Percentiles rank a stretch among this genome's conserved stretches.
phyloP scores from a whole-genome alignment of 2,113 vertebrate species.

The Myotis brandtii region DNA sequence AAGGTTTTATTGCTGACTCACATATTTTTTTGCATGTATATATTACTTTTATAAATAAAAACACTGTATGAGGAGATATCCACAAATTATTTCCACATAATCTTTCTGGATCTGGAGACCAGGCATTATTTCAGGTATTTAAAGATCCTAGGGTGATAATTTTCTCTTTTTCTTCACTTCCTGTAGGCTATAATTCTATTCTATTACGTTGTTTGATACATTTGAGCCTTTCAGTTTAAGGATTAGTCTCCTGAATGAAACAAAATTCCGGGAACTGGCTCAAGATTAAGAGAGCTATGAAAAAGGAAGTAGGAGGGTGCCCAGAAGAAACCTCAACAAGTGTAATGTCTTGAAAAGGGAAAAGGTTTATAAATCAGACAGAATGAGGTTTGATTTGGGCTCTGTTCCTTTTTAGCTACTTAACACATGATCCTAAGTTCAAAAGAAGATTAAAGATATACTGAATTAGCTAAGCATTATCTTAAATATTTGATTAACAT shows the following conservation, averaged over 20 bases:
- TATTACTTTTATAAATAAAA: conserved; percentile 46
- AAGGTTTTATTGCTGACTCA: not conserved
- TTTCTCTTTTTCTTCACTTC: conserved; percentile 36
- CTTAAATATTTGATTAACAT: conserved; percentile 11
- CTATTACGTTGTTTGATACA: conserved; percentile 10
- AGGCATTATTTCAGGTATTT: conserved; percentile 25
- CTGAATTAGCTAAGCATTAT: not conserved
- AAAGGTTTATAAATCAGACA: not conserved
- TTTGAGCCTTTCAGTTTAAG: not conserved
- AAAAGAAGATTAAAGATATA: conserved; percentile 33
- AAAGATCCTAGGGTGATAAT: not conserved
- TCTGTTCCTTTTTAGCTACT: not conserved
- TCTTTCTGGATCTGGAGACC: not conserved
- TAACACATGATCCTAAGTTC: not conserved
- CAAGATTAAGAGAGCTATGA: not conserved
- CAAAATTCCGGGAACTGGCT: conserved; percentile 1
- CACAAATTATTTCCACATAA: not conserved
- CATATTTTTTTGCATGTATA: not conserved
- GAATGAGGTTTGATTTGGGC: not conserved
- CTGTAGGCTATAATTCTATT: conserved; percentile 18
- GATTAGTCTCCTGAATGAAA: conserved; percentile 54
- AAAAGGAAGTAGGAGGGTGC: not conserved
- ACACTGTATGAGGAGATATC: not conserved
- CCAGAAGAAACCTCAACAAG: conserved; percentile 35
- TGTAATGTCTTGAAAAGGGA: not conserved